Evolutionary conservation across 2,113 vertebrate species (phyloP).

Genomic region (Hippolais icterina): DNA sequence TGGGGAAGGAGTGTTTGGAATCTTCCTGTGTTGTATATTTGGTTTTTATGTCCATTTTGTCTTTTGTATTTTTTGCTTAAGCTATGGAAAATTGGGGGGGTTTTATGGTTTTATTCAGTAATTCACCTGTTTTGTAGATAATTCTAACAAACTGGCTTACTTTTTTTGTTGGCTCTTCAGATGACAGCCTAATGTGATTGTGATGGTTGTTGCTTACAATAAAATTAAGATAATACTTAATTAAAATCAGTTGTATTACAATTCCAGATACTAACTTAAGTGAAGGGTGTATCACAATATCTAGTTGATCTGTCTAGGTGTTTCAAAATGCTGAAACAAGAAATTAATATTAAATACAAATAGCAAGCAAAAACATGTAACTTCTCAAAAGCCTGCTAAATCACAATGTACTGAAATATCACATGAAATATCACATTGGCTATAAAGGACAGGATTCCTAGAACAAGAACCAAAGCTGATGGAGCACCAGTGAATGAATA

Average conservation of each 20-base stretch:
- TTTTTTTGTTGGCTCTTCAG: background rate
- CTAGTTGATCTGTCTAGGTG: background rate
- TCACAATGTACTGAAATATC: background rate
- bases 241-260: background rate
- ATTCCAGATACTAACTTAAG: background rate
- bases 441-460: background rate
- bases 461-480: background rate
- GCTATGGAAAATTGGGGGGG: background rate
- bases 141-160: background rate
- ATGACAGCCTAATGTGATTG: background rate
- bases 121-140: background rate
- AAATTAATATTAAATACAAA: background rate
- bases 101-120: background rate
- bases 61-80: background rate
- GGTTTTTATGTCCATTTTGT: background rate
- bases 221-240: background rate
- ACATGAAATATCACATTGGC: background rate
- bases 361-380: background rate
- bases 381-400: background rate
- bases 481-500: background rate
- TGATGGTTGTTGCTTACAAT: background rate
- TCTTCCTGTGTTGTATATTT: background rate
- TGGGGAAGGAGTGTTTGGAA: background rate
- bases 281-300: background rate
- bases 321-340: background rate